phyloP scores from a whole-genome alignment of 2,113 vertebrate species.

The Hyaena hyaena region DNA sequence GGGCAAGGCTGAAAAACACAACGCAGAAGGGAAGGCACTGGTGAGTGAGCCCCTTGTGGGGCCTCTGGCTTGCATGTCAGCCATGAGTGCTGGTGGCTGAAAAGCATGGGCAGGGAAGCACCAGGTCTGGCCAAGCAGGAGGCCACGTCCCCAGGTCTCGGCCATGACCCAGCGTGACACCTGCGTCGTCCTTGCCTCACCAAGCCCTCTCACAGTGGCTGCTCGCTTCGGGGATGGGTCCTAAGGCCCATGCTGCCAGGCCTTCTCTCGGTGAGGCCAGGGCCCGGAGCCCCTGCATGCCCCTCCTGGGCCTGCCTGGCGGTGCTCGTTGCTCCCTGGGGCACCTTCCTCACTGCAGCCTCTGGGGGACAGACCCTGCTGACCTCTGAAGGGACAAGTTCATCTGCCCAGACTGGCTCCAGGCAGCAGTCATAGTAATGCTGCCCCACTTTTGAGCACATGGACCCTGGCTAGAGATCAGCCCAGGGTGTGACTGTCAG shows the following conservation, averaged over 20 bases:
- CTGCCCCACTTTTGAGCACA: no score
- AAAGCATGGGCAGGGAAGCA: background rate
- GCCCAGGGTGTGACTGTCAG: background rate
- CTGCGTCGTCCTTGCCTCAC: background rate
- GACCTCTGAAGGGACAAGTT: background rate
- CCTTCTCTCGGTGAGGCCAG: no score
- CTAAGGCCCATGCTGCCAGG: background rate
- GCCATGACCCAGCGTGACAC: background rate
- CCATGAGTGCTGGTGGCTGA: background rate
- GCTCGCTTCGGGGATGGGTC: background rate
- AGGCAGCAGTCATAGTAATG: background rate
- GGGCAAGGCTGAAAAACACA: conserved; percentile 55
- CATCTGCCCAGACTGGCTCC: background rate
- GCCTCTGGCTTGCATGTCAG: rapidly evolving
- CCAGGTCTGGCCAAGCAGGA: background rate
- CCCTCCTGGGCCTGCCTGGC: background rate
- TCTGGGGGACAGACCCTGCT: background rate
- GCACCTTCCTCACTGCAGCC: background rate
- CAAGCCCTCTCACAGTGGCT: no score
- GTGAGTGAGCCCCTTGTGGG: background rate
- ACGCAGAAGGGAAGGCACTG: background rate
- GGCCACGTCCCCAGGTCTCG: background rate
- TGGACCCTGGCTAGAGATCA: background rate
- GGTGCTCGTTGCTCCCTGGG: background rate
- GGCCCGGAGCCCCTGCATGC: background rate